phyloP scores from a whole-genome alignment of 2,113 vertebrate species.

The Lophotis ruficrista region DNA sequence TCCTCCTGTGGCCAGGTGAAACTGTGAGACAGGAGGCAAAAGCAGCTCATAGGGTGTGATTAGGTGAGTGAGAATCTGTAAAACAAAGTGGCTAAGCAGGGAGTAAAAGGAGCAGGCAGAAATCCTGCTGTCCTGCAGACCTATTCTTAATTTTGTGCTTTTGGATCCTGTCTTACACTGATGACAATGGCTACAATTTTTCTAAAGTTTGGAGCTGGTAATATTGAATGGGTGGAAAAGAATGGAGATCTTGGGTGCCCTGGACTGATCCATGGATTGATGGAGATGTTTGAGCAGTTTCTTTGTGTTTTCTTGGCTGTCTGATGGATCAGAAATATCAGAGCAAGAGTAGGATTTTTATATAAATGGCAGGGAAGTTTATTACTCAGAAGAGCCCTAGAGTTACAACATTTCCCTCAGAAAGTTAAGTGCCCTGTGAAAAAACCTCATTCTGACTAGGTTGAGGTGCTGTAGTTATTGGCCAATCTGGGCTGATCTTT shows the following conservation, averaged over 20 bases:
- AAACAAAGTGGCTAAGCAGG: not conserved
- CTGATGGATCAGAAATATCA: not conserved
- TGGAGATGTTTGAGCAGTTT: not conserved
- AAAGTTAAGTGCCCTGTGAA: not conserved
- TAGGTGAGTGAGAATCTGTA: not conserved
- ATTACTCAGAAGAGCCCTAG: not conserved
- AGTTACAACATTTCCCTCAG: not conserved
- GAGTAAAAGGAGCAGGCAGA: not conserved
- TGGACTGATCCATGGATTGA: not conserved
- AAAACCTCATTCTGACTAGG: not conserved
- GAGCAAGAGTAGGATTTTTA: not conserved
- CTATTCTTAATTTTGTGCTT: not conserved
- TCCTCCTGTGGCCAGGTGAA: not conserved
- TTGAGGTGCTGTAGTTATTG: not conserved
- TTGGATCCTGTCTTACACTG: not conserved
- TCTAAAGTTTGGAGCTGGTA: not conserved
- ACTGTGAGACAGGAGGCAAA: not conserved
- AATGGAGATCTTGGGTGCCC: not conserved
- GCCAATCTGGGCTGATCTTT: not conserved
- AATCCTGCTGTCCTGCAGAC: not conserved
- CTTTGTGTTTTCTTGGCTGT: not conserved
- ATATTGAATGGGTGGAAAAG: not conserved
- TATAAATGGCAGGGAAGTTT: not conserved
- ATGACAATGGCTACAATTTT: not conserved
- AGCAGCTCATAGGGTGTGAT: not conserved